Evolutionary conservation across 1,140 invertebrate genomes (phyloP), one percentile per base, ranked within the genome.

Genomic region (Metopolophium dirhodum): DNA sequence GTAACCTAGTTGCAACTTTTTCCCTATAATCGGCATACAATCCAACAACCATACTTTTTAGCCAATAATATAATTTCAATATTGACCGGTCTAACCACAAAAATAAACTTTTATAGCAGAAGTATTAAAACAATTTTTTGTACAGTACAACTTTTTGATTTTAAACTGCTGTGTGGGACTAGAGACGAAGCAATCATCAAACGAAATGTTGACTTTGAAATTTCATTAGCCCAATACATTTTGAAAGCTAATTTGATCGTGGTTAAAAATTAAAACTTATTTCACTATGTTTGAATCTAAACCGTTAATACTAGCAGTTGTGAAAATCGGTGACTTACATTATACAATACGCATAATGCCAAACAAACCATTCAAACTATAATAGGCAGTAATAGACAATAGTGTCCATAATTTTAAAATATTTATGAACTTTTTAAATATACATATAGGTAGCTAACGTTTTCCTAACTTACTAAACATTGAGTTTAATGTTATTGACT

Each of bases 1-100:
- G 95, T 94, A 37, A 49, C 8, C 8, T 49, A 96, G 96, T 6
- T 96, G 96, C 87, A 95, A 95, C 14, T 93, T 96, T n/a, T 96
- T 97, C 95, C 96, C 22, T 97, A 96, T 96, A 95, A 96, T 93
- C 96, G 95, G 77, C 94, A 95, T 20, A 95, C 95, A 57, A 61
- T 94, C 4, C 92, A 93, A 2, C 94, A 94, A 30, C 89, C 94
- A 7, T 45, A 94, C n/a, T 94, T 45, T 30, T 93, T 94, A 3
- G 57, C 93, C 7, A 94, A 91, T 41, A 94, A 91, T 41, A 93
- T 93, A 45, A 93, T 94, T 94, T 20, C n/a, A 26, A 83, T 90
- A 4, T 92, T 94, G 22, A 30, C 61, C 23, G 23, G 35, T 7
- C 87, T 92, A 35, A 23, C 20, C 2, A 20, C 51, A 23, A 61